These are phyloP conservation scores for Metopia argyrocephala DNA, from an alignment of 2,888 invertebrate species.

Conservation along the genomic window DNA sequence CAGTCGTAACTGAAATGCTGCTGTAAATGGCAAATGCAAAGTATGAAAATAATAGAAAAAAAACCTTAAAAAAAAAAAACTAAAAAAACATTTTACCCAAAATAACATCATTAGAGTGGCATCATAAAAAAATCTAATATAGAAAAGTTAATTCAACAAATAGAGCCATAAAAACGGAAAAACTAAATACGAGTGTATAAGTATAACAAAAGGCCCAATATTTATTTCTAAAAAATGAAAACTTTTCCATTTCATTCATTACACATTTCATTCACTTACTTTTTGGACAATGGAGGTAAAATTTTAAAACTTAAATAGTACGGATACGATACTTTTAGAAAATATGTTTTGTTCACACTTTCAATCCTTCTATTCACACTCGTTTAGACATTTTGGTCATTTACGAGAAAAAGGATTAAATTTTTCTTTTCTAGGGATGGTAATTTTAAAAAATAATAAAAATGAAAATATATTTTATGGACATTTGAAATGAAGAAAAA, in stretches of 20 bases:
- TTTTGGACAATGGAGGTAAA: background rate
- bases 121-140: slow-evolving; percentile 46
- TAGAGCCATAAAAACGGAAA: slow-evolving; percentile 52
- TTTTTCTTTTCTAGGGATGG: background rate
- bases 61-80: slow-evolving; percentile 13
- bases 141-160: slow-evolving; percentile 22
- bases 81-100: slow-evolving; percentile 49
- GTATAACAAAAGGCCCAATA: slow-evolving; percentile 49
- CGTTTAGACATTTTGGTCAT: background rate
- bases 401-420: background rate
- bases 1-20: slow-evolving; percentile 19
- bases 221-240: slow-evolving; percentile 16
- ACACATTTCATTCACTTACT: background rate
- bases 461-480: background rate
- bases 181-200: too few relatives aligned
- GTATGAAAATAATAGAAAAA: background rate
- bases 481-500: background rate
- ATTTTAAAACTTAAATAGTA: background rate
- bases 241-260: background rate
- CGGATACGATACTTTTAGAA: slow-evolving; percentile 1
- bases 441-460: background rate
- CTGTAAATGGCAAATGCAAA: slow-evolving; percentile 3
- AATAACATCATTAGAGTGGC: slow-evolving; percentile 62
- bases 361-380: background rate
- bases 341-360: background rate